Conservation (phyloP, 2,113 vertebrate genomes). For the Otus sunia region DNA sequence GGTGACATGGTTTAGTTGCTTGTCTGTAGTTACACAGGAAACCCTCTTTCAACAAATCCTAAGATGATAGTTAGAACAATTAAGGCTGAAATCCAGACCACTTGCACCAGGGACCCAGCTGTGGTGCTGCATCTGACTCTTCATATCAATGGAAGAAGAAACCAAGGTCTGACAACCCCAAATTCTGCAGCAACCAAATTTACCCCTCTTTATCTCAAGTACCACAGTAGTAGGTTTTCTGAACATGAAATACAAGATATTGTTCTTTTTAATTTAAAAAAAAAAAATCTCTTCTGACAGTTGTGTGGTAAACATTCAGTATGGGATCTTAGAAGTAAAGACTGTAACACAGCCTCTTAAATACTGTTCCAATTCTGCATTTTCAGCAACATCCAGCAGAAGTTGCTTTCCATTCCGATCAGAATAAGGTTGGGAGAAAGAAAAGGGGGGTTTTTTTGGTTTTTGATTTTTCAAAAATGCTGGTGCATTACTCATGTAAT, state of each 20-base stretch:
- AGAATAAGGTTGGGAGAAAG: neutral
- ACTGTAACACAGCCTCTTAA: neutral
- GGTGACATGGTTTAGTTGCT: neutral
- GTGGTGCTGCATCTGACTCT: neutral
- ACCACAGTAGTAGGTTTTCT: neutral
- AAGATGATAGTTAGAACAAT: neutral
- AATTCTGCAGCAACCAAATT: neutral
- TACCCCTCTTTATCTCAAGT: neutral
- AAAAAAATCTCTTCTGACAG: neutral
- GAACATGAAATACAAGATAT: neutral
- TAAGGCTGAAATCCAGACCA: neutral
- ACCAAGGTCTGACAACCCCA: neutral
- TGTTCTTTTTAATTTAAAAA: neutral
- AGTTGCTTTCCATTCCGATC: neutral
- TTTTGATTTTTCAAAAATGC: neutral
- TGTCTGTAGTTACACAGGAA: neutral
- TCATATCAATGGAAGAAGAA: accelerated
- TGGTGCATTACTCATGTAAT: neutral
- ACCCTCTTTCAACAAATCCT: neutral
- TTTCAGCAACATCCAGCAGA: neutral
- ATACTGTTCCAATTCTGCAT: neutral
- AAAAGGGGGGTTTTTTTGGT: neutral
- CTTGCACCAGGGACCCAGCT: neutral
- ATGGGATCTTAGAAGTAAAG: neutral
- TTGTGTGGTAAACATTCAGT: neutral